Conservation (phyloP, 2,888 invertebrate genomes). For the Pinctada fucata region DNA sequence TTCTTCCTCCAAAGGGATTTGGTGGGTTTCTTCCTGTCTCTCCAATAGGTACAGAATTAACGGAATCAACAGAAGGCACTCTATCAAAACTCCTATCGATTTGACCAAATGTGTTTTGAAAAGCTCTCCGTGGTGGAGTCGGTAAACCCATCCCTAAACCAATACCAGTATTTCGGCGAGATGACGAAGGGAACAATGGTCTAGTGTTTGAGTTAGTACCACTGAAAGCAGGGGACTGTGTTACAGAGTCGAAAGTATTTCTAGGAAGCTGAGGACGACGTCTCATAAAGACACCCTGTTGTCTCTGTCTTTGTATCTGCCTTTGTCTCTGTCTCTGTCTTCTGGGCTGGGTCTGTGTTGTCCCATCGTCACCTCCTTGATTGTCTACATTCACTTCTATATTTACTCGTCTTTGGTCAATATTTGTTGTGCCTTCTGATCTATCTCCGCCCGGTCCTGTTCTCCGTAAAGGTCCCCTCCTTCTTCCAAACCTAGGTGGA, state of each 20-base stretch:
- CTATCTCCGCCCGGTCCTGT: no score
- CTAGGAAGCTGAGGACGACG: neutral
- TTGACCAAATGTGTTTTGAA: neutral
- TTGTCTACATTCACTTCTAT: slow-evolving; percentile 21
- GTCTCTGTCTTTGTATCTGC: neutral
- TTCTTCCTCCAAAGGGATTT: neutral
- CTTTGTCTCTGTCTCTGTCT: neutral
- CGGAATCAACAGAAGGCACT: neutral
- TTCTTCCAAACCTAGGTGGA: no score
- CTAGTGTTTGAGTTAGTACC: neutral
- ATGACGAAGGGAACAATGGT: neutral
- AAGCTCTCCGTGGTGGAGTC: neutral
- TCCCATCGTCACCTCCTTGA: neutral
- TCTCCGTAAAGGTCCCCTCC: no score
- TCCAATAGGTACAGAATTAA: neutral
- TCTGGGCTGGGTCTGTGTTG: neutral
- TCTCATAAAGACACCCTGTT: neutral
- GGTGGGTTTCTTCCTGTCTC: neutral
- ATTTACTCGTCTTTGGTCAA: slow-evolving; percentile 13
- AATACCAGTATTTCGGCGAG: neutral
- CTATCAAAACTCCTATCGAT: neutral
- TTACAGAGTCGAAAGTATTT: neutral
- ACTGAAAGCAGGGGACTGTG: neutral
- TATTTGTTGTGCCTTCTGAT: neutral
- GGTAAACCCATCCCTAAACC: neutral